Conservation (phyloP, 2,888 invertebrate species). For the Linnaemya tessellans region DNA sequence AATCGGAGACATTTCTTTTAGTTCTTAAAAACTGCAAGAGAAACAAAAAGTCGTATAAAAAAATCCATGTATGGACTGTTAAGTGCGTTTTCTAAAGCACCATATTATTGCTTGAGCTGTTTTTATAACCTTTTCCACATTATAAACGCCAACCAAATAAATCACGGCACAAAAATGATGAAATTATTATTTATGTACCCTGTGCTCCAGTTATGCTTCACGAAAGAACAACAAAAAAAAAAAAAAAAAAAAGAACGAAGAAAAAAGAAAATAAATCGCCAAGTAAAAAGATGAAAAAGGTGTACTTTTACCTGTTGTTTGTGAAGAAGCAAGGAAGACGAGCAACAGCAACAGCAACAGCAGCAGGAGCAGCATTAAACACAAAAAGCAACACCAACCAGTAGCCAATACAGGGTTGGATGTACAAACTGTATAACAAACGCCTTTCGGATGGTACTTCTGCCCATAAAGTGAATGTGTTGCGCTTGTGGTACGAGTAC, state of each 20-base stretch:
- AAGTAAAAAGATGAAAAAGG: slow-evolving; percentile 31
- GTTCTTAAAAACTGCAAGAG: slow-evolving; percentile 1
- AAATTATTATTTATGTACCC: slow-evolving; percentile 76
- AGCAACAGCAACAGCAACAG: slow-evolving; percentile 38
- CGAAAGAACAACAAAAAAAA: slow-evolving; percentile 15
- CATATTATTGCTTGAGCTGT: slow-evolving; percentile 54
- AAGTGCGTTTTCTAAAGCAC: slow-evolving; percentile 66
- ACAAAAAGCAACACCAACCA: slow-evolving; percentile 67
- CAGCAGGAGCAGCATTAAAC: slow-evolving; percentile 57
- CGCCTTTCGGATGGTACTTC: slow-evolving; percentile 56
- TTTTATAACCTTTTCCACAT: slow-evolving; percentile 49
- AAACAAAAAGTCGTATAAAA: slow-evolving; percentile 41
- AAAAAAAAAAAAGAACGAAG: slow-evolving; percentile 6
- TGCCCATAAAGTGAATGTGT: neutral
- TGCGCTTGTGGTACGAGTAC: neutral
- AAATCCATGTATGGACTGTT: slow-evolving; percentile 66
- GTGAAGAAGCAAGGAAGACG: slow-evolving; percentile 18
- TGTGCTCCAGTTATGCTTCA: slow-evolving; percentile 78
- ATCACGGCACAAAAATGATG: slow-evolving; percentile 81
- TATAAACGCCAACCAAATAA: slow-evolving; percentile 78
- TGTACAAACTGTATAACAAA: slow-evolving; percentile 69
- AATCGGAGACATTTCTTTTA: slow-evolving; percentile 59
- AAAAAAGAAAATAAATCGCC: slow-evolving; percentile 11
- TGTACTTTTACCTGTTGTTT: slow-evolving; percentile 66
- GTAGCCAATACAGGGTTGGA: slow-evolving; percentile 71